A percentile compares a stretch with the other conserved stretches of the same genome.
phyloP scores from a whole-genome alignment of 2,113 vertebrate genomes.

The Gambusia holbrooki region DNA sequence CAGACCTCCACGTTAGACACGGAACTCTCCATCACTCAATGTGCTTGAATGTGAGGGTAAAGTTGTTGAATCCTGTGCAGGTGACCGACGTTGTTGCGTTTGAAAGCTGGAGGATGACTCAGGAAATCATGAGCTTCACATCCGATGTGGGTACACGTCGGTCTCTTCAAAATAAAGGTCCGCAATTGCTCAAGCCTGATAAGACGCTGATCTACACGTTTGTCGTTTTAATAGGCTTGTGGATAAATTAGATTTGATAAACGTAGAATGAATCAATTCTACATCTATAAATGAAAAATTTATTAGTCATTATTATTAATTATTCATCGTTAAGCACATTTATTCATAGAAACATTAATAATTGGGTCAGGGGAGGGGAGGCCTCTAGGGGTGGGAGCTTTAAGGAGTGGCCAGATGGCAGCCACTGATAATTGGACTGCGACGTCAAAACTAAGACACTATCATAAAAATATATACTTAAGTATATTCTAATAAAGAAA shows the following conservation, averaged over 20 bases:
- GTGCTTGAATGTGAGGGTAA: neutral
- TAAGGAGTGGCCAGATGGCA: too few relatives aligned
- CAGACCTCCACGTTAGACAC: constrained; percentile 91
- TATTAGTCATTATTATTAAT: too few relatives aligned
- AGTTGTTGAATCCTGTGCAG: fast-evolving
- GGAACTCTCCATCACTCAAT: constrained; percentile 78
- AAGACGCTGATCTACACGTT: fast-evolving
- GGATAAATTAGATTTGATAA: neutral
- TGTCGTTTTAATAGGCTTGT: too few relatives aligned
- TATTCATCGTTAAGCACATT: too few relatives aligned
- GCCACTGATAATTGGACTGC: too few relatives aligned
- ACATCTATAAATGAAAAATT: too few relatives aligned
- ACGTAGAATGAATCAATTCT: too few relatives aligned
- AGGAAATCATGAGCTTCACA: constrained; percentile 49
- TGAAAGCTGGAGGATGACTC: constrained; percentile 56
- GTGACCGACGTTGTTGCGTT: constrained; percentile 3
- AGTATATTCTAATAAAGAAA: too few relatives aligned
- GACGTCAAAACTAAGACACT: too few relatives aligned
- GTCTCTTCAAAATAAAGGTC: constrained; percentile 58
- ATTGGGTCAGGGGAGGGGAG: neutral
- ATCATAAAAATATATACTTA: too few relatives aligned
- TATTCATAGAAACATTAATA: neutral
- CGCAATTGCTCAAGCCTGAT: fast-evolving
- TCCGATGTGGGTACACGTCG: constrained; percentile 26
- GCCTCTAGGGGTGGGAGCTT: too few relatives aligned